These are phyloP conservation scores for Lepas anatifera DNA, from an alignment of 2,888 invertebrate genomes.

Conservation along the genomic window DNA sequence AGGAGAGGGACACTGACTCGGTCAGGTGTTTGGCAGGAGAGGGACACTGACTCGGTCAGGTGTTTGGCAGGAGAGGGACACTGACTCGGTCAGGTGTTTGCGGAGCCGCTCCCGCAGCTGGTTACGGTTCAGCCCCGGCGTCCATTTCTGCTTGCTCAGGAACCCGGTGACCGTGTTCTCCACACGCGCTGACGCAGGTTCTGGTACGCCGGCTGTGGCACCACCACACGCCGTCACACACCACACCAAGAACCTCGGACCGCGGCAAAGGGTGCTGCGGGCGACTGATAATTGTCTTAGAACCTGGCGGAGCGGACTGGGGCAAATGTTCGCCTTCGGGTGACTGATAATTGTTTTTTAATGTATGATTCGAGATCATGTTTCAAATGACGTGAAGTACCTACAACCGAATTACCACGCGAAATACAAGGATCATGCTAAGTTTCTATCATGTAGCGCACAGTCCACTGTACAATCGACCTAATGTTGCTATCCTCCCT, in stretches of 20 bases:
- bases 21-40: background rate
- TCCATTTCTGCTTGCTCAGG: slow-evolving; percentile 69
- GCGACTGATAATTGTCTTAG: no score
- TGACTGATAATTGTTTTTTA: no score
- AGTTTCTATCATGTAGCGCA: no score
- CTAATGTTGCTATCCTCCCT: no score
- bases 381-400: no score
- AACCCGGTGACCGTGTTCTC: slow-evolving; percentile 77
- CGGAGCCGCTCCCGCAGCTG: slow-evolving; percentile 77
- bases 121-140: slow-evolving; percentile 77
- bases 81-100: slow-evolving; percentile 73
- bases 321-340: no score
- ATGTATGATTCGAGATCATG: no score
- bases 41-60: background rate
- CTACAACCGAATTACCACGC: no score
- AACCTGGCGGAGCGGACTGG: no score
- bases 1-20: background rate
- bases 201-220: slow-evolving; percentile 69
- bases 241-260: background rate
- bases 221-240: background rate
- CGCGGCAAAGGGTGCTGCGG: no score
- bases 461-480: no score
- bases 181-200: slow-evolving; percentile 78
- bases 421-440: no score
- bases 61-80: slow-evolving; percentile 7